These are phyloP conservation scores for Halisarca cf. caerulea DNA, from an alignment of 37 sponge, comb jelly and placozoan species.

Conservation along the genomic window DNA sequence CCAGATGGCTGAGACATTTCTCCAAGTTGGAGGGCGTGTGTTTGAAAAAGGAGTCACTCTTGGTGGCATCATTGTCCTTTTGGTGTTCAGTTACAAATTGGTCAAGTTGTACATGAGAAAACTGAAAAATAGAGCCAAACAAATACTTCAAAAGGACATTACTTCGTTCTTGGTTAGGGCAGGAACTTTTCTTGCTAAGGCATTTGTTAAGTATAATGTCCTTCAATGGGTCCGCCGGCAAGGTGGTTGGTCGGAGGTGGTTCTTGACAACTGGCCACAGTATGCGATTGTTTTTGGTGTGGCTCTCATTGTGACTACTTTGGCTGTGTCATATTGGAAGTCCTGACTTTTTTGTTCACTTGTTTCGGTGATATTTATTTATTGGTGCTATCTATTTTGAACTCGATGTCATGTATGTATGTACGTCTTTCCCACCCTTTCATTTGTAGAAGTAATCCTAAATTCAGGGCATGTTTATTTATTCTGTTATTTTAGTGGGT, in stretches of 20 bases:
- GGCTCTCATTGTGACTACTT: background rate
- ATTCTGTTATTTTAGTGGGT: too few species aligned
- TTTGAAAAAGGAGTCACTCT: background rate
- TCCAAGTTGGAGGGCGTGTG: conserved; percentile 12
- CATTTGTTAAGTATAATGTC: background rate
- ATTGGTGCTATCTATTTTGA: too few species aligned
- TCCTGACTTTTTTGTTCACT: background rate
- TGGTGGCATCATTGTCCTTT: background rate
- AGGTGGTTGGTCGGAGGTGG: background rate
- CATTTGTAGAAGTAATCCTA: too few species aligned
- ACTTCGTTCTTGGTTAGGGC: background rate
- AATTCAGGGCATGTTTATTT: too few species aligned
- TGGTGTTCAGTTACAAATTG: conserved; percentile 18
- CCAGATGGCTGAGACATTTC: background rate
- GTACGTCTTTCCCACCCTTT: too few species aligned
- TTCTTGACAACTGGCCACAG: background rate
- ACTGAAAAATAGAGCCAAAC: background rate
- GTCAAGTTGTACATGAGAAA: conserved; percentile 13
- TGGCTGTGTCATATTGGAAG: background rate
- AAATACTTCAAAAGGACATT: background rate
- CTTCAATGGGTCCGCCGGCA: background rate
- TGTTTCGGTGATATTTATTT: too few species aligned
- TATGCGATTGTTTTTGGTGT: background rate
- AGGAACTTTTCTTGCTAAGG: background rate
- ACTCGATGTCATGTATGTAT: too few species aligned